phyloP scores from a whole-genome alignment of 2,113 vertebrate species.

The Anas platyrhynchos region DNA sequence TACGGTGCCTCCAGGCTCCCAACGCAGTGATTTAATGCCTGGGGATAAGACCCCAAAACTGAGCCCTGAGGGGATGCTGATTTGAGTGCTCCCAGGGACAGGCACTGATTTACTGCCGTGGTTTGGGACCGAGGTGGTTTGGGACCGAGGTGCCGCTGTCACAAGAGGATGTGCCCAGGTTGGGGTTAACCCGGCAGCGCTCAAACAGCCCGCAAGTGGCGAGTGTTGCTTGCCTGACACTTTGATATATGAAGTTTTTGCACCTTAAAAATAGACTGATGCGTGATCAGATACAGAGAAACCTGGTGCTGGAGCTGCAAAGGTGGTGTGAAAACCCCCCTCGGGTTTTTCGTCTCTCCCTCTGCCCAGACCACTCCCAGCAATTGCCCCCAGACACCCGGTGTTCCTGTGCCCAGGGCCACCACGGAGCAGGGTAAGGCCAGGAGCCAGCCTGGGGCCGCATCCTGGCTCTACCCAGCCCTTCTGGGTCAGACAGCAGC shows the following conservation, averaged over 20 bases:
- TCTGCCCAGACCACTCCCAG: not conserved
- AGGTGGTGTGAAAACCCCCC: not conserved
- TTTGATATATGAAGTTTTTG: not conserved
- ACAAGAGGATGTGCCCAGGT: fast-evolving
- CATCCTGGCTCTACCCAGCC: not conserved
- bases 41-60: not conserved
- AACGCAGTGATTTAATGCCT: not conserved
- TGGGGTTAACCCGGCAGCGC: not conserved
- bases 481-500: not conserved
- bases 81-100: not conserved
- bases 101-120: not conserved
- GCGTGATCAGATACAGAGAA: not conserved
- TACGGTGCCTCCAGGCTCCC: not conserved
- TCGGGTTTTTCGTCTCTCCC: not conserved
- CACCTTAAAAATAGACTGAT: not conserved
- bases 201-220: not conserved
- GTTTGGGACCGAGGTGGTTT: not conserved
- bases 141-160: fast-evolving
- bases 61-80: not conserved
- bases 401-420: too few relatives aligned
- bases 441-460: not conserved
- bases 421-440: not conserved
- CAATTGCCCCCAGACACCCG: too few relatives aligned
- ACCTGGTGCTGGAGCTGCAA: not conserved
- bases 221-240: not conserved